Base-by-base conservation (phyloP, 2,888 invertebrate species). In the Eurois occulta region DNA sequence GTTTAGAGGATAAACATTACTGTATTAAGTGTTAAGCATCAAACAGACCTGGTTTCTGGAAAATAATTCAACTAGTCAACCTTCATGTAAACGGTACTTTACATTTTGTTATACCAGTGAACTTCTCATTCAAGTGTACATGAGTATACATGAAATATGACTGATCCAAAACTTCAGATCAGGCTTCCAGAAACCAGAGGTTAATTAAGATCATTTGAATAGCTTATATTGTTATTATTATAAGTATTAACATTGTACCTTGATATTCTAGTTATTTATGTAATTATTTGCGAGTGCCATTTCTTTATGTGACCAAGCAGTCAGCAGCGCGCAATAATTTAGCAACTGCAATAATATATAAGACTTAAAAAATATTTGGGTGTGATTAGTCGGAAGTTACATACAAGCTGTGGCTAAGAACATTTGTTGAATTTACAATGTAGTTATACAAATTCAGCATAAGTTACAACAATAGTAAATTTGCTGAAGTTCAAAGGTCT, bases 221-320 rank as follows among this genome's bases (percentile, higher is more conserved):
- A 70, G 41, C 28, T 8, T 70, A 69, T n/a, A 65, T 32, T 67
- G 28, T 72, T 52, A n/a, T 48, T 48, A 46, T 55, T 66, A 43
- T 46, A 43, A 35, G 32, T 46, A 35, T 58, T 43, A 43, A 28
- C 1, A 43, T 46, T 70, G 78, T 78, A 82, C 13, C 6, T 41
- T 67, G 38, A 65, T 38, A 67, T 32, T 62, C 10, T 35, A 38
- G 41, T 24, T 78, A 46, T 60, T n/a, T 28, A 13, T 24, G 35
- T 71, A 48, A 55, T 48, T 38, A 64, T 38, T n/a, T 76, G 78
- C 83, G 18, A 67, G 35, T 83, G 83, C 78, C 5, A 74, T 35
- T 77, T 72, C 35, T 43, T 46, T 28, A 55, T 69, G 32, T 72
- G 55, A 64, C 46, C n/a, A 77, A 82, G 83, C 77, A n/a, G n/a